A percentile compares a stretch with the other conserved stretches of the same genome.
phyloP scores from a whole-genome alignment of 2,888 invertebrate species.

The Atherix ibis region DNA sequence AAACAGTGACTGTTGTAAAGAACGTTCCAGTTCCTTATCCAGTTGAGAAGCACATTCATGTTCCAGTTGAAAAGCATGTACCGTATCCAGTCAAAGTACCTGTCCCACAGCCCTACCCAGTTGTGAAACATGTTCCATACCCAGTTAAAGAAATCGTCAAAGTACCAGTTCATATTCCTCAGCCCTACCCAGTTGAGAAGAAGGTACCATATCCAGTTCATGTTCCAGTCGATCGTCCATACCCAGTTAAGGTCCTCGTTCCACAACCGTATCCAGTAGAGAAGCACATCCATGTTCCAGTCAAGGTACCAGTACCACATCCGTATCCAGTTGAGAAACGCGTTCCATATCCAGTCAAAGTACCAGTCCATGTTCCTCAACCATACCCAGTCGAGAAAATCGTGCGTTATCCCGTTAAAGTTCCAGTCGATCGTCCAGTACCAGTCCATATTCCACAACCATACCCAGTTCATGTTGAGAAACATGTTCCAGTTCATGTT shows the following conservation, averaged over 20 bases:
- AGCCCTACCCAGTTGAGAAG: constrained; percentile 44
- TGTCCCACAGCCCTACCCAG: constrained; percentile 55
- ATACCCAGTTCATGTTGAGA: constrained; percentile 39
- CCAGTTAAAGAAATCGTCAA: constrained; percentile 58
- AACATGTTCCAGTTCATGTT: constrained; percentile 43
- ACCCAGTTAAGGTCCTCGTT: constrained; percentile 53
- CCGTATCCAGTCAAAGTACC: constrained; percentile 44
- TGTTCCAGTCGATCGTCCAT: constrained; percentile 45
- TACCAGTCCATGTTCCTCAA: constrained; percentile 49
- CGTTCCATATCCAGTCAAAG: constrained; percentile 46
- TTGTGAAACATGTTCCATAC: constrained; percentile 49
- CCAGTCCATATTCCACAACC: constrained; percentile 47
- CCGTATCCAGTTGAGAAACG: constrained; percentile 51
- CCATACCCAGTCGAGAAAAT: constrained; percentile 58
- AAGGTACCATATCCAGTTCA: constrained; percentile 45
- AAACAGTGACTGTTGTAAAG: constrained; percentile 51
- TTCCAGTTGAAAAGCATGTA: constrained; percentile 43
- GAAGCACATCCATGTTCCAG: constrained; percentile 54
- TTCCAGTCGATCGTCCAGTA: constrained; percentile 50
- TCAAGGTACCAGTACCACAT: constrained; percentile 49
- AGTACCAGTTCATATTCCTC: constrained; percentile 55
- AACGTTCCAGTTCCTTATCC: constrained; percentile 59
- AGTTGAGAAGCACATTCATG: constrained; percentile 53
- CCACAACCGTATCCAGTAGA: constrained; percentile 67
- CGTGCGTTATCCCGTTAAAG: constrained; percentile 51